phyloP scores from a whole-genome alignment of 2,113 vertebrate genomes.

The Phrynosoma platyrhinos region DNA sequence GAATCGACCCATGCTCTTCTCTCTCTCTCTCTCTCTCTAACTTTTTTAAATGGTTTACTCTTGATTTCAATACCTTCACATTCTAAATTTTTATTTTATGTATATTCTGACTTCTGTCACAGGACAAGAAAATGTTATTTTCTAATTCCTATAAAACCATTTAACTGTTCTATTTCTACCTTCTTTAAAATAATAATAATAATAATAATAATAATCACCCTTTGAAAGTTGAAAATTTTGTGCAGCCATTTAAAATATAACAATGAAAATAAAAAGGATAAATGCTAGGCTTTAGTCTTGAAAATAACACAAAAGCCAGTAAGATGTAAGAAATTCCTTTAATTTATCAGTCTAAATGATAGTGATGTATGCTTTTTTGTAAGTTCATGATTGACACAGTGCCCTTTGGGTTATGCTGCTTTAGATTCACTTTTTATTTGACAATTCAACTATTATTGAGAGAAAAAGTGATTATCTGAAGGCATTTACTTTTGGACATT shows the following conservation, averaged over 20 bases:
- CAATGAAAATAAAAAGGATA: conserved; percentile 5
- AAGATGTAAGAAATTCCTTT: not conserved
- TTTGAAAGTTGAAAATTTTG: too few relatives aligned
- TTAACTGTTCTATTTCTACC: too few relatives aligned
- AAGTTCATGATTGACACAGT: conserved; percentile 9
- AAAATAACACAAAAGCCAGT: conserved; percentile 5
- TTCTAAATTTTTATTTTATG: too few relatives aligned
- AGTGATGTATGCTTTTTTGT: conserved; percentile 39
- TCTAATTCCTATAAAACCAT: too few relatives aligned
- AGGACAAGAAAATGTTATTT: too few relatives aligned
- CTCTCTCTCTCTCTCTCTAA: conserved; percentile 62
- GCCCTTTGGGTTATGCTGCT: conserved; percentile 6
- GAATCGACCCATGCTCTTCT: conserved; percentile 57
- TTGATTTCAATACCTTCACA: conserved; percentile 46
- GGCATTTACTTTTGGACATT: not conserved
- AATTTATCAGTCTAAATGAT: not conserved
- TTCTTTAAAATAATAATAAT: too few relatives aligned
- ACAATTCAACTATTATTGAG: not conserved
- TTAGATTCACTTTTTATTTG: conserved; percentile 16
- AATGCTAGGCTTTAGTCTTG: conserved; percentile 1
- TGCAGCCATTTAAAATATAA: too few relatives aligned
- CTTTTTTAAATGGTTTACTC: conserved; percentile 68
- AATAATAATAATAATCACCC: too few relatives aligned
- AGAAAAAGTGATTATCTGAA: conserved; percentile 9
- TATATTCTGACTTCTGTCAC: too few relatives aligned